Evolutionary conservation across 2,888 invertebrate species (phyloP).

Genomic region (Anoplius nigerrimus): DNA sequence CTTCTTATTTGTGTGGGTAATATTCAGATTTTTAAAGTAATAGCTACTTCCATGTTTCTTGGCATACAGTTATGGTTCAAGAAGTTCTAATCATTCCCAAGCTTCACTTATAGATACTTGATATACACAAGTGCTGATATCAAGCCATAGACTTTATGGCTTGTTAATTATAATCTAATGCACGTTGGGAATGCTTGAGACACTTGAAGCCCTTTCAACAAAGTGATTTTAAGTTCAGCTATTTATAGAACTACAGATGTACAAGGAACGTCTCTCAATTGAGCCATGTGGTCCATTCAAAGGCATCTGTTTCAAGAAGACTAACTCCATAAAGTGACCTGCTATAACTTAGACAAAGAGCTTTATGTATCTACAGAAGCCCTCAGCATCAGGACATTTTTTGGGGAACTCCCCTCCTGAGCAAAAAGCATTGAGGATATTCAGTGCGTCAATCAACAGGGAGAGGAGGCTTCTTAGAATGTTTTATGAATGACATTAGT

Average conservation of each 20-base stretch:
- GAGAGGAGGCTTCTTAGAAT: too few species aligned
- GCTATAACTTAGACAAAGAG: not conserved
- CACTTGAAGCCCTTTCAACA: slow-evolving; percentile 14
- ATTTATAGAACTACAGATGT: slow-evolving; percentile 56
- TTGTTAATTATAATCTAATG: slow-evolving; percentile 5
- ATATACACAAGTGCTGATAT: not conserved
- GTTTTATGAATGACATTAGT: too few species aligned
- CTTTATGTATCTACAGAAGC: slow-evolving; percentile 4
- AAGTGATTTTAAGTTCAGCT: slow-evolving; percentile 37
- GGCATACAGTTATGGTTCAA: too few species aligned
- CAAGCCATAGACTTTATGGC: too few species aligned
- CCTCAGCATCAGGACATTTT: not conserved
- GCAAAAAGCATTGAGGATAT: not conserved
- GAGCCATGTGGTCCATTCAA: slow-evolving; percentile 64
- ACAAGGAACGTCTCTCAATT: slow-evolving; percentile 46
- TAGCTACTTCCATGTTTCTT: too few species aligned
- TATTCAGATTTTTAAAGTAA: too few species aligned
- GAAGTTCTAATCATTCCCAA: not conserved
- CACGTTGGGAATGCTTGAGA: slow-evolving; percentile 6
- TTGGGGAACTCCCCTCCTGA: not conserved
- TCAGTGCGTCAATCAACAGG: not conserved
- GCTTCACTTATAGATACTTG: not conserved
- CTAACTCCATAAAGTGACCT: slow-evolving; percentile 16
- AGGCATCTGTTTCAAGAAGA: slow-evolving; percentile 59
- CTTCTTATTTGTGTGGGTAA: not conserved